Evolutionary conservation across 2,888 invertebrate species (phyloP), one percentile per base, ranked within the genome.

Genomic region (Tenthredo amoena): DNA sequence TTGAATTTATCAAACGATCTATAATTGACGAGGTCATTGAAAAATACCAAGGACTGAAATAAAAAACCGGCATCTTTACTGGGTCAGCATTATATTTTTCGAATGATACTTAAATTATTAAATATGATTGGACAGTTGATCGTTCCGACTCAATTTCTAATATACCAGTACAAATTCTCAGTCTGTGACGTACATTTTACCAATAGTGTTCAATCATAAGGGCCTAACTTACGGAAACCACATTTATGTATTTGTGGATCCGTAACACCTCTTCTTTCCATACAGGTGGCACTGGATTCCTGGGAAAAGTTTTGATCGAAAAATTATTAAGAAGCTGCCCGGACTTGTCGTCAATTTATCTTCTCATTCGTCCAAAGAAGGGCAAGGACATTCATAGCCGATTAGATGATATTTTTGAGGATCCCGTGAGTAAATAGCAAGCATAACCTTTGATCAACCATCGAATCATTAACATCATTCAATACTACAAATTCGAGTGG

Each of bases 351-450:
- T 93, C 94, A 18, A 93, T 96, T 86, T 96, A 95, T 89, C 89
- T 96, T 40, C 91, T 96, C 62, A 93, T 96, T 26, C 93, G 96
- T 77, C 91, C 94, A 55, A 96, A 96, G 90, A 95, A 95, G 92
- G 96, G 94, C 0, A 96, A 96, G 91, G 95, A 96, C 88, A 94
- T 96, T 68, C 95, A 95, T 88, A 95, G 96, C 0, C 94, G 97
- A 85, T 93, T 96, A 79, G 96, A 96, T 12, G 95, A 96, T 88
- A 94, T 97, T 21, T 96, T 97, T 87, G 95, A 96, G 18, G 96
- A 96, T 88, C 94, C 95, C 34, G 96, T 96, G 91, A 95, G 95
- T 94, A 85, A 77, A 85, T 50, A 84, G 43, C 43, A 15, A 18
- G n/a, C 65, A 37, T 72, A 40, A 26, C 7, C 18, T 31, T 76